Conservation (phyloP, 2,797 vertebrate genomes). For the Catharus ustulatus region DNA sequence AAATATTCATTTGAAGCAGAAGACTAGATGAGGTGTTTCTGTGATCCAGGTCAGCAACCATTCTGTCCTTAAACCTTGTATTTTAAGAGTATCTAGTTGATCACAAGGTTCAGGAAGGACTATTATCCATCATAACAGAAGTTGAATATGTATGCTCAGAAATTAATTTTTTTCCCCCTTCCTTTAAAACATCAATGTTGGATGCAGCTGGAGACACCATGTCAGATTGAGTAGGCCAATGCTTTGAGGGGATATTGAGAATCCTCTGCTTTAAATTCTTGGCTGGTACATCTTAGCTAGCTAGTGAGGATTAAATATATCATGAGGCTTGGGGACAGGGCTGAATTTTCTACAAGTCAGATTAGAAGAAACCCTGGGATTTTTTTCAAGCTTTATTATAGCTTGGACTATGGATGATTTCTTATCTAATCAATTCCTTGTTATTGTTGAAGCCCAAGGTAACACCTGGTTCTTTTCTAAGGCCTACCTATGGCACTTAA, state of each 20-base stretch:
- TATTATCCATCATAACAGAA: not conserved
- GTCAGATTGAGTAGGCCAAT: not conserved
- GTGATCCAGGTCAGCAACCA: accelerated
- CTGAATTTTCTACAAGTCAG: conserved; percentile 18
- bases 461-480: conserved; percentile 40
- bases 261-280: not conserved
- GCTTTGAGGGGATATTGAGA: not conserved
- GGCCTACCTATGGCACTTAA: conserved; percentile 11
- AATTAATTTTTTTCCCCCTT: not conserved
- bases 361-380: conserved; percentile 1
- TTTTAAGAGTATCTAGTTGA: not conserved
- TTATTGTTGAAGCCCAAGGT: conserved; percentile 41
- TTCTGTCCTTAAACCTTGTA: not conserved
- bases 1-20: not conserved
- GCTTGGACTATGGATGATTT: conserved; percentile 1
- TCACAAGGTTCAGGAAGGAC: not conserved
- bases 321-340: not conserved
- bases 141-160: not conserved
- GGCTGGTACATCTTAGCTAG: not conserved
- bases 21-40: not conserved
- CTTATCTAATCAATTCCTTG: conserved; percentile 31
- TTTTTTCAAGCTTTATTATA: conserved; percentile 1
- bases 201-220: not conserved
- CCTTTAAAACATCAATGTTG: not conserved
- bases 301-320: not conserved